phyloP scores from a whole-genome alignment of 2,888 invertebrate genomes.

The Amblyjoppa proteus region DNA sequence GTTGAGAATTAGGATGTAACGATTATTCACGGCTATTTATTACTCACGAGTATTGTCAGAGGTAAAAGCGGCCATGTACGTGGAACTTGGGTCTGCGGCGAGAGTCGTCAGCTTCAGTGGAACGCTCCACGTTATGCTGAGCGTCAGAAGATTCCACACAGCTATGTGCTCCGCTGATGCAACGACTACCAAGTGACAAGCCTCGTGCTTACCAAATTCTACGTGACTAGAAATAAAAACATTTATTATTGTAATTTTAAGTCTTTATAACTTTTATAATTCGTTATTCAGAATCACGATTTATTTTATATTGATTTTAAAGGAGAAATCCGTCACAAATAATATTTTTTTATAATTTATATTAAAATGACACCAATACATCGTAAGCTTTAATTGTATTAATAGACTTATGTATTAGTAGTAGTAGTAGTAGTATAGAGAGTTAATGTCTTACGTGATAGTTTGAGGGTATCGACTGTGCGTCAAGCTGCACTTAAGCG shows the following conservation, averaged over 20 bases:
- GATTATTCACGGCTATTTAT: conserved; percentile 1
- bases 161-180: conserved; percentile 87
- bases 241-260: not conserved
- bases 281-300: too few species aligned
- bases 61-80: conserved; percentile 90
- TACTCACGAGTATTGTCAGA: conserved; percentile 88
- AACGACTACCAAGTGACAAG: conserved; percentile 87
- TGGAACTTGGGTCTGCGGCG: conserved; percentile 88
- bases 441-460: conserved; percentile 82
- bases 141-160: conserved; percentile 91
- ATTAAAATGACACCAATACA: too few species aligned
- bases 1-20: not conserved
- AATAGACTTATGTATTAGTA: too few species aligned
- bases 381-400: too few species aligned
- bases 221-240: conserved; percentile 82
- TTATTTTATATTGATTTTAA: too few species aligned
- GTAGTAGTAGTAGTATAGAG: too few species aligned
- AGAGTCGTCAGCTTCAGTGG: conserved; percentile 85
- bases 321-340: too few species aligned
- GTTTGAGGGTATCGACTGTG: conserved; percentile 82
- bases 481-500: conserved; percentile 87
- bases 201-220: conserved; percentile 87
- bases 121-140: conserved; percentile 90
- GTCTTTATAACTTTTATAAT: too few species aligned
- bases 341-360: too few species aligned